Evolutionary conservation across 2,113 vertebrate species (phyloP).

Genomic region (Chlorodrepanis virens): DNA sequence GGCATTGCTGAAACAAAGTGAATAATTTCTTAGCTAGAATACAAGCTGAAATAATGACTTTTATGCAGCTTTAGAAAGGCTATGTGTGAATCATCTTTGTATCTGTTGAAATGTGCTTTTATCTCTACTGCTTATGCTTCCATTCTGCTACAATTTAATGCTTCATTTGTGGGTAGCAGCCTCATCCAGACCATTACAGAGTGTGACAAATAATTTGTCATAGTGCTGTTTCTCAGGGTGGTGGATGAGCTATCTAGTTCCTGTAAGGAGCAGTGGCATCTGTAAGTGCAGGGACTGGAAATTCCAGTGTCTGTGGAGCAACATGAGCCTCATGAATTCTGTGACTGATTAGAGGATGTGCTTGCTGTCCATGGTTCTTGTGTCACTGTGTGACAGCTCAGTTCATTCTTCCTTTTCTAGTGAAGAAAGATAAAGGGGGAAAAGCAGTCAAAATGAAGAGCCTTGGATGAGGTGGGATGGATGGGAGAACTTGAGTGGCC

Average conservation of each 20-base stretch:
- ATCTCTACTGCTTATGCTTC: background rate
- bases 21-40: background rate
- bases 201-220: constrained; percentile 30
- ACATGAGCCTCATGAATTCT: background rate
- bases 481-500: background rate
- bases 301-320: constrained; percentile 9
- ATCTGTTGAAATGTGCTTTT: background rate
- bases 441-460: background rate
- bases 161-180: constrained; percentile 25
- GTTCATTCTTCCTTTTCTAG: background rate
- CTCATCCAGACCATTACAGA: background rate
- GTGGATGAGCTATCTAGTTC: background rate
- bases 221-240: background rate
- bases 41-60: background rate
- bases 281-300: background rate
- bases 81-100: constrained; percentile 3
- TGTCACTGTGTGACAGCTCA: background rate
- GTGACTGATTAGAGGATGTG: background rate
- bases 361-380: background rate
- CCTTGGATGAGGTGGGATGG: background rate
- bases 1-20: background rate
- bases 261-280: background rate
- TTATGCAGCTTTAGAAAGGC: background rate
- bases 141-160: constrained; percentile 13
- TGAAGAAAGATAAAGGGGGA: background rate